Base-by-base conservation (phyloP, 2,113 vertebrate species). In the Tor tambroides region DNA sequence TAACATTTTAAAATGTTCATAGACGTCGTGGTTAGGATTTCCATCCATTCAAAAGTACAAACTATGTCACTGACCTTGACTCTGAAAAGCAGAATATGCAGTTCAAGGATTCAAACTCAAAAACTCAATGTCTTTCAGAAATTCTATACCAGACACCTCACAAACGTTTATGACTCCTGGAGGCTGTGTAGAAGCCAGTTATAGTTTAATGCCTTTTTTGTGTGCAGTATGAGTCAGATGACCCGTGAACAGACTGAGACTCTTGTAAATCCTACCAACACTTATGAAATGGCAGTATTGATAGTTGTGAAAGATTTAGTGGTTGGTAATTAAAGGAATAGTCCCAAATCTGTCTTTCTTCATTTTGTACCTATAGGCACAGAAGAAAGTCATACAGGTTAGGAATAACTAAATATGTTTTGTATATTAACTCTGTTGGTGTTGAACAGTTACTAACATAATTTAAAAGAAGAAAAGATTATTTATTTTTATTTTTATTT, bases 161-260 rank as follows among this genome's bases (percentile, higher is more conserved):
- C 41, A 43, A 43, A 75, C 72, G 6, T 75, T 75, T 75, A 75
- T 26, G 38, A 76, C 72, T 76, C n/a, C 72, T 28, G 41, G 23
- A 76, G 74, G 41, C 74, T 76, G 41, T 49, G 14, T 28, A 46
- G 41, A 49, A 46, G 41, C 14, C 23, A 76, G n/a, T 76, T 76
- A 28, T 76, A 76, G 41, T 76, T 76, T 49, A 49, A 49, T 49
- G 12, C 41, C 12, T 15, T 26, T 49, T 26, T 9, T 43, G 56
- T 46, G n/a, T 8, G 38, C 12, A 15, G 6, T 26, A 14, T 74
- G n/a, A 46, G 72, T 76, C 41, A 28, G 71, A 74, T 76, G 75
- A 54, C 63, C 56, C 21, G 5, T 76, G 71, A 63, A 85, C 35
- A 85, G 56, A 77, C 56, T 77, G 35, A 85, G 83, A 77, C 43